These are phyloP conservation scores for Callaeas wilsoni DNA, from an alignment of 2,113 vertebrate species.

Conservation along the genomic window DNA sequence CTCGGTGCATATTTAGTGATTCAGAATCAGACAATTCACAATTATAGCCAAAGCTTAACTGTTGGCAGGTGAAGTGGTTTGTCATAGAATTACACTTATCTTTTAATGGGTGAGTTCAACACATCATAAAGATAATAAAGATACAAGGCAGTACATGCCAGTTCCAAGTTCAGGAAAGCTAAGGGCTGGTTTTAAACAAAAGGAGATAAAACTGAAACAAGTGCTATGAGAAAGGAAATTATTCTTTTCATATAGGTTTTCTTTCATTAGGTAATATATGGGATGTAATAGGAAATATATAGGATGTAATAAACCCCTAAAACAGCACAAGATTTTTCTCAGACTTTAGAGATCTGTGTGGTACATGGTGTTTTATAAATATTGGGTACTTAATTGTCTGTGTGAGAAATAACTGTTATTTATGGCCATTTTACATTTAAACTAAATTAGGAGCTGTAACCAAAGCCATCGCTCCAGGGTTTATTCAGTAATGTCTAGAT, in stretches of 20 bases:
- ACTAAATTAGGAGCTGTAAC: not conserved
- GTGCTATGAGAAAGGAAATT: not conserved
- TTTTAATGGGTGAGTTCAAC: not conserved
- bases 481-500: not conserved
- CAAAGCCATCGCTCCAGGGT: not conserved
- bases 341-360: not conserved
- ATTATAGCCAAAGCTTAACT: not conserved
- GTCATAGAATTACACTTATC: not conserved
- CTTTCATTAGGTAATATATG: conserved; percentile 6
- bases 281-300: not conserved
- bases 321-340: not conserved
- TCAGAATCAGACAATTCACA: not conserved
- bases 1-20: not conserved
- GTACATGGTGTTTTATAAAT: conserved; percentile 23
- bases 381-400: conserved; percentile 33
- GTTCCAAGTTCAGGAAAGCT: not conserved
- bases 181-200: not conserved
- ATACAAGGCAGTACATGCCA: not conserved
- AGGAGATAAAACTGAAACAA: not conserved
- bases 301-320: not conserved
- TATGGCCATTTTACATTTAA: conserved; percentile 26
- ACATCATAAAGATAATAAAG: not conserved
- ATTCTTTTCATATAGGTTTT: not conserved
- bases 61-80: not conserved
- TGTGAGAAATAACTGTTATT: conserved; percentile 39